Percentiles rank a stretch among this genome's conserved stretches.
Conservation (phyloP, 1,140 invertebrate genomes). For the Microplitis demolitor region DNA sequence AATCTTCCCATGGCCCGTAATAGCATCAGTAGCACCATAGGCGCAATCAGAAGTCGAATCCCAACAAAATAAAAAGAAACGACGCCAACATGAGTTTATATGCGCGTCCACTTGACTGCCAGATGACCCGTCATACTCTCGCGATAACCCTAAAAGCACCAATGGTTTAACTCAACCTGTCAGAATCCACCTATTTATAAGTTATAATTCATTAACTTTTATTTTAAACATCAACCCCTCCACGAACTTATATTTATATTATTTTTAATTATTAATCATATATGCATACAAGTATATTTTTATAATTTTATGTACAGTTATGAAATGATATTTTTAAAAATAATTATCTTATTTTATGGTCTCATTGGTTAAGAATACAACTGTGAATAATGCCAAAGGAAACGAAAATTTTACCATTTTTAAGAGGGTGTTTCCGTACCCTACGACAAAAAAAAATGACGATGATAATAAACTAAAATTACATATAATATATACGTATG, state of each 20-base stretch:
- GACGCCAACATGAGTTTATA: constrained; percentile 38
- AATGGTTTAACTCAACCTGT: constrained; percentile 58
- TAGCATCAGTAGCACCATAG: constrained; percentile 53
- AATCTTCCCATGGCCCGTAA: constrained; percentile 56
- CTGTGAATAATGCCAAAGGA: no score
- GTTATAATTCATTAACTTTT: constrained; percentile 38
- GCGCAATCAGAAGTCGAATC: constrained; percentile 38
- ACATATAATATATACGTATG: no score
- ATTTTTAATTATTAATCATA: neutral
- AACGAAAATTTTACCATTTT: no score
- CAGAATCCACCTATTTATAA: constrained; percentile 61
- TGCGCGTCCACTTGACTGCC: constrained; percentile 59
- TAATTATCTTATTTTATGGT: constrained; percentile 9
- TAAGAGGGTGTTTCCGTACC: no score
- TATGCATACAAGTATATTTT: neutral
- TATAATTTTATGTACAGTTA: neutral
- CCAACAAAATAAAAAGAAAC: constrained; percentile 24
- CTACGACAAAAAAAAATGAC: no score
- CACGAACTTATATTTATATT: constrained; percentile 1
- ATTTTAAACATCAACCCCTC: constrained; percentile 25
- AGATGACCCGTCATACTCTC: constrained; percentile 59
- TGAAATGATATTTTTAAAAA: no score
- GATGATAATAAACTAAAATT: no score
- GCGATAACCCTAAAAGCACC: constrained; percentile 61
- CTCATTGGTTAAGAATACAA: neutral